These are phyloP conservation scores for Athrips mouffetella DNA, from an alignment of 2,888 invertebrate genomes.

Conservation along the genomic window DNA sequence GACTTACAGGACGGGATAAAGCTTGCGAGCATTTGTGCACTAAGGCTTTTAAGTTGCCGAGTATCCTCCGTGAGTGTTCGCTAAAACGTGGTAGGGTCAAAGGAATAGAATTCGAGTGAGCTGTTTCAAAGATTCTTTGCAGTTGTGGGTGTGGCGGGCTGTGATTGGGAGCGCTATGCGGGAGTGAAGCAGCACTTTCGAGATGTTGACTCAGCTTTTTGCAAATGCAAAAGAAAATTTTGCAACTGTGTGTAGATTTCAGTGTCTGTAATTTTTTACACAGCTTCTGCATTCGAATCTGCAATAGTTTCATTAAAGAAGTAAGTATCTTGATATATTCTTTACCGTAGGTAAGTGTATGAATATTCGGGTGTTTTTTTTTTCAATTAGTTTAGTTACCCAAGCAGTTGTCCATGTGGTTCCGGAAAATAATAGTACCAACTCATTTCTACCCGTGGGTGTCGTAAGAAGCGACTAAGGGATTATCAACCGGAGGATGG, in stretches of 20 bases:
- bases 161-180: constrained; percentile 37
- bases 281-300: constrained; percentile 8
- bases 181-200: constrained; percentile 32
- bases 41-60: constrained; percentile 12
- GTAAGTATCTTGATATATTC: too few species aligned
- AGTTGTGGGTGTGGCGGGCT: constrained; percentile 35
- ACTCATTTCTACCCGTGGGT: too few species aligned
- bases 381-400: too few species aligned
- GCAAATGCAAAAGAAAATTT: constrained; percentile 24
- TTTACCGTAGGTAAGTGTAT: too few species aligned
- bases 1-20: constrained; percentile 2
- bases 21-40: constrained; percentile 1
- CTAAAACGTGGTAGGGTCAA: constrained; percentile 17
- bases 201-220: constrained; percentile 24
- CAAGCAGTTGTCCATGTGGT: too few species aligned
- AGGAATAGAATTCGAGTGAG: constrained; percentile 23
- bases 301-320: not conserved
- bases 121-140: constrained; percentile 36
- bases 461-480: too few species aligned
- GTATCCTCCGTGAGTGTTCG: constrained; percentile 12
- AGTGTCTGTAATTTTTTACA: constrained; percentile 14
- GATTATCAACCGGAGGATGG: too few species aligned
- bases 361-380: too few species aligned
- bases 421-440: too few species aligned
- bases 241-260: constrained; percentile 15